Base-by-base conservation (phyloP, 2,888 invertebrate genomes). In the Xestoiulus laeticollis region DNA sequence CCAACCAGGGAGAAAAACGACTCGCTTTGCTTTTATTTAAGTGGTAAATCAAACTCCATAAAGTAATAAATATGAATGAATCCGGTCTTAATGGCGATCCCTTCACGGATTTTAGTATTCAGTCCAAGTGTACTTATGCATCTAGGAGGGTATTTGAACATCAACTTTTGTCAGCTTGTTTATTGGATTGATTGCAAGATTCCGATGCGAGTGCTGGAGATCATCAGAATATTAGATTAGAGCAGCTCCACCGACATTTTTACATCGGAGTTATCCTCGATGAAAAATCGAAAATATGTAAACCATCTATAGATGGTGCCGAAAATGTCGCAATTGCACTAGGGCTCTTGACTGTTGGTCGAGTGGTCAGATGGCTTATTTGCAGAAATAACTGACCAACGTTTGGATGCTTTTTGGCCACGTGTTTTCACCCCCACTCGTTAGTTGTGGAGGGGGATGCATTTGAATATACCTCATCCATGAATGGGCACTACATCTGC, bases 121-220 rank as follows among this genome's bases (percentile, higher is more conserved):
- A 59, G 59, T 19, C 59, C n/a, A n/a, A 59, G 59, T 59, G 59
- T 59, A 19, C 59, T 59, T 59, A 59, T n/a, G n/a, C 59, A 59
- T 59, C 59, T 59, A 38, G 38, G 6, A 38, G 38, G 4, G 38
- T 38, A 59, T 59, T 59, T 59, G 59, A 59, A 59, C 59, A 59
- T 59, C 59, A 59, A 59, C 59, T 59, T 59, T 59, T 59, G 59
- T 59, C 59, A 59, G 59, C 59, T 59, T 59, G 59, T 59, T 59
- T 59, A 59, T 59, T 59, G 59, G 59, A 59, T 59, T 59, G 59
- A 59, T 59, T 59, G 59, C 59, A 19, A n/a, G 48, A 48, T 16
- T 48, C 48, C 48, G 48, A 48, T 14, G 59, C 59, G 59, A 59
- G 59, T 59, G 59, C 4, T 38, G 38, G 38, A 59, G 59, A 59